Percentiles rank a stretch among this genome's conserved stretches.
These are phyloP conservation scores for Onychostruthus taczanowskii DNA, from an alignment of 2,113 vertebrate genomes.

Conservation along the genomic window DNA sequence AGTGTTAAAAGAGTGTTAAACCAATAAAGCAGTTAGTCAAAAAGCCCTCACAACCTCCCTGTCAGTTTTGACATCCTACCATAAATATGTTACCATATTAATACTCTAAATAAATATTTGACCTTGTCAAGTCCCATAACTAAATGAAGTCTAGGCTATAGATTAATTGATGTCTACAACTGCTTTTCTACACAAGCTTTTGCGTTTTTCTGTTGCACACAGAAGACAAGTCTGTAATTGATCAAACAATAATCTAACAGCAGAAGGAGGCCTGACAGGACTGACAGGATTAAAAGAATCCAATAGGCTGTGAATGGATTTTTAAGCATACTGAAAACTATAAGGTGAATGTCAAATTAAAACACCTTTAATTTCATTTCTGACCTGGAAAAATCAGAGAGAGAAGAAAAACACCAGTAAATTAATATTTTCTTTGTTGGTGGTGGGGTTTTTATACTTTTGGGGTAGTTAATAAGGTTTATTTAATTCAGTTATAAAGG, in stretches of 20 bases:
- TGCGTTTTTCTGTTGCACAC: background rate
- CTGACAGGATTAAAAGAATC: background rate
- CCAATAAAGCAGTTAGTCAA: background rate
- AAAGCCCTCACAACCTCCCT: background rate
- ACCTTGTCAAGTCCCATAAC: background rate
- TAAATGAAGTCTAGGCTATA: background rate
- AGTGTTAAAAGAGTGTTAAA: background rate
- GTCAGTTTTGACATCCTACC: background rate
- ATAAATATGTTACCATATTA: background rate
- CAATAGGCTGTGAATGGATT: background rate
- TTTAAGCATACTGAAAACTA: background rate
- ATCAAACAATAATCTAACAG: background rate
- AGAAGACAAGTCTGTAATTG: background rate
- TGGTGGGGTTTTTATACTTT: background rate
- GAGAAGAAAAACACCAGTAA: background rate
- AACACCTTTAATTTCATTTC: background rate
- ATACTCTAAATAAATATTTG: background rate
- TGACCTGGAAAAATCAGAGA: background rate
- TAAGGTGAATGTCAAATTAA: background rate
- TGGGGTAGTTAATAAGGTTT: background rate
- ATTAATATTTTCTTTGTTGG: background rate
- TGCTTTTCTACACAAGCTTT: background rate
- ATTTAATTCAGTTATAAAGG: background rate
- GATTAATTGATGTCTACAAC: background rate
- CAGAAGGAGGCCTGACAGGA: background rate